A percentile compares a stretch with the other conserved stretches of the same genome.
These are phyloP conservation scores for Corythornis madagascariensis DNA, from an alignment of 2,113 vertebrate species.

Conservation along the genomic window DNA sequence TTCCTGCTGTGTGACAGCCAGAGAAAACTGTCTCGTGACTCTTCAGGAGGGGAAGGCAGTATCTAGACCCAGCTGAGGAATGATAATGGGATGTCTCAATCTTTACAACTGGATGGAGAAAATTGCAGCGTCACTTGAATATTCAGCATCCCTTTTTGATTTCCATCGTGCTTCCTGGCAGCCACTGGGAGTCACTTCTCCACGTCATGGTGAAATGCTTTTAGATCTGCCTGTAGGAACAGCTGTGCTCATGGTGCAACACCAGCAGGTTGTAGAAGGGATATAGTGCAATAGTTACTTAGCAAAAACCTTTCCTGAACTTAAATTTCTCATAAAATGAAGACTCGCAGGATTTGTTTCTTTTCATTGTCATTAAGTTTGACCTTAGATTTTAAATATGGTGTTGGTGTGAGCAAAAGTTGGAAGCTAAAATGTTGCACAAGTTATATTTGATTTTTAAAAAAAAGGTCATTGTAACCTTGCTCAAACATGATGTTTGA, in stretches of 20 bases:
- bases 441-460: background rate
- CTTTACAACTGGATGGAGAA: background rate
- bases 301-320: background rate
- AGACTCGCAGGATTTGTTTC: background rate
- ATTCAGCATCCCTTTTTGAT: background rate
- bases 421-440: background rate
- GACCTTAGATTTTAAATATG: background rate
- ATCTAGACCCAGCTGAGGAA: background rate
- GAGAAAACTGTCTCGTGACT: background rate
- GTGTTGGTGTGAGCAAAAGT: background rate
- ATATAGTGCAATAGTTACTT: background rate
- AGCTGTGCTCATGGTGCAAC: background rate
- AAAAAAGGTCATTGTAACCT: background rate
- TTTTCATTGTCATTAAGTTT: background rate
- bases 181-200: conserved; percentile 8
- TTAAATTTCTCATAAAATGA: background rate
- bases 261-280: background rate
- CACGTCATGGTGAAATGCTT: conserved; percentile 41
- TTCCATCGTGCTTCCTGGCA: background rate
- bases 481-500: background rate
- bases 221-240: background rate
- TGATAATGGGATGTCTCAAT: background rate
- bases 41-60: background rate
- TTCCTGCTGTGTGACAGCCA: background rate
- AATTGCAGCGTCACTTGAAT: background rate